Base-by-base conservation (phyloP, 2,797 vertebrate species). In the Chaetophractus vellerosus region DNA sequence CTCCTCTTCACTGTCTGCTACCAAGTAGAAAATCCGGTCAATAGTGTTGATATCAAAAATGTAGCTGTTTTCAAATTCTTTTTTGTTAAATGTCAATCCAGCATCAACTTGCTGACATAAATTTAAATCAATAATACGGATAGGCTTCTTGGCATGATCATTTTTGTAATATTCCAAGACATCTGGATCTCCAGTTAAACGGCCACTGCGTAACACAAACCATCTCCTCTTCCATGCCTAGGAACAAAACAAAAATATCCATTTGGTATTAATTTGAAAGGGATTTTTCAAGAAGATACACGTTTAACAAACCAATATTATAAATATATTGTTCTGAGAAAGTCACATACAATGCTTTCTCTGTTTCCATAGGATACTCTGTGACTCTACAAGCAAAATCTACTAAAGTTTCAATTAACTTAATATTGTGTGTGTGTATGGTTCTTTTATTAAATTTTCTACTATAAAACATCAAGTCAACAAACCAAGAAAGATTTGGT, bases 181-280 rank as follows among this genome's bases (percentile, higher is more conserved):
- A 95, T 99, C 99, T 18, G 99, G 99, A 98, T 99, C 99, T 97
- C 99, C 99, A 0, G 99, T 99, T 98, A 99, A 98, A 98, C 99
- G 99, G 94, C 99, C 99, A 3, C 99, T 99, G 98, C 99, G 99
- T 94, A 99, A 99, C 96, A 99, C 98, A 98, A 99, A 99, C 99
- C 99, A 99, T 98, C 99, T 99, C 98, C 99, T 99, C 98, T 99
- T 99, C 99, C 99, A 99, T 98, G 99, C 99, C 99, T 99, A 31
- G 91, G 6, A 74, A 81, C 61, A 69, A 94, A 91, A 5, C 6
- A 74, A 26, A 96, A 97, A 96, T 50, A 95, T 72, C 33, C 94
- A 90, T n/a, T 36, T 31, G 92, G 55, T 9, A 66, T 91, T 64
- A 41, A 66, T 28, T 74, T 16, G 90, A 87, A 14, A 84, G 9